Base-by-base conservation (phyloP, 2,797 vertebrate genomes). In the Chrysocyon brachyurus region DNA sequence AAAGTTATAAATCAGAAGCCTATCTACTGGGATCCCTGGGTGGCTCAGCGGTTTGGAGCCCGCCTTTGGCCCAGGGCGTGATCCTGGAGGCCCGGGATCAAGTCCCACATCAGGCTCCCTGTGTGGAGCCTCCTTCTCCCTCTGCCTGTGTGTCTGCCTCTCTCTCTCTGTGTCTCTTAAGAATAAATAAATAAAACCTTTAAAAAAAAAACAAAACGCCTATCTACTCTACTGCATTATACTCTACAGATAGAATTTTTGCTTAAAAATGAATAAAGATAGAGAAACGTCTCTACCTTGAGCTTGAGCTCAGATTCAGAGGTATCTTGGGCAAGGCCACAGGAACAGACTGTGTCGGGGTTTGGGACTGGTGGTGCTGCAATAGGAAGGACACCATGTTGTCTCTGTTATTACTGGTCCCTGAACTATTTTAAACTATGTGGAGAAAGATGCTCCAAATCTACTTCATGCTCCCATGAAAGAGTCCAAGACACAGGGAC, bases 231-330 rank as follows among this genome's bases (percentile, higher is more conserved):
- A 72, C 14, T 83, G 2, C 3, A 52, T 33, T 83, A 40, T 68
- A 84, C 7, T 36, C 52, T n/a, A 73, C 2, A 79, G 33, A 26
- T 4, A 66, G 1, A 16, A 91, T 28, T 90, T 84, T 56, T 86
- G 46, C 87, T 75, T 54, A 81, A 96, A 68, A 86, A 66, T 66
- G 73, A 93, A 56, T 72, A 84, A 79, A 78, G 36, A 49, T 40
- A 31, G 21, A 31, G 19, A 79, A 73, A 24, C 31, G 6, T 49
- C 54, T 96, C 64, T 56, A 77, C 36, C 12, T 49, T 68, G 68
- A 94, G 33, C 54, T 26, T 64, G 22, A 94, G 49, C 15, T 82
- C 59, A 91, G 64, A 87, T n/a, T 91, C 70, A 17, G 17, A 57
- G 19, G 49, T 68, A 11, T 59, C 56, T 46, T 52, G 36, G 31